phyloP scores from a whole-genome alignment of 2,888 invertebrate genomes.

The Clanis bilineata region DNA sequence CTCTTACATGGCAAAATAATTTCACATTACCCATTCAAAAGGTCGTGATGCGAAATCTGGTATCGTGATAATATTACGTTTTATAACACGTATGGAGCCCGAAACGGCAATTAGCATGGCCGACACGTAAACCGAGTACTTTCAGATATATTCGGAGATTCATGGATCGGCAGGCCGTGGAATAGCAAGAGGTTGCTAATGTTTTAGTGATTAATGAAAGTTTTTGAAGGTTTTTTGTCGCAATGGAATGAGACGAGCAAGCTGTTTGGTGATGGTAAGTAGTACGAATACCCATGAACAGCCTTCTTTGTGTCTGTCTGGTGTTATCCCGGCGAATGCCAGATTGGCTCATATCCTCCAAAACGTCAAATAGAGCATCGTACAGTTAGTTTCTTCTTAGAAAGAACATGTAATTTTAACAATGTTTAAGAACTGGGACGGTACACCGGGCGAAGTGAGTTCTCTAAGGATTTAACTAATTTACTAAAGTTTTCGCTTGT shows the following conservation, averaged over 20 bases:
- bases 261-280: too few species aligned
- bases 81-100: conserved; percentile 12
- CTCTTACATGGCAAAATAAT: conserved; percentile 4
- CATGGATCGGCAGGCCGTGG: conserved; percentile 9
- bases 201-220: conserved; percentile 14
- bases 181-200: conserved; percentile 13
- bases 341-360: too few species aligned
- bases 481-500: background rate
- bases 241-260: too few species aligned
- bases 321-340: too few species aligned
- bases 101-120: conserved; percentile 13
- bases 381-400: too few species aligned
- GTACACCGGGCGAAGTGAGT: background rate
- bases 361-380: too few species aligned
- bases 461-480: background rate
- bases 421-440: background rate
- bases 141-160: conserved; percentile 16
- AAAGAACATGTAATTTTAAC: background rate
- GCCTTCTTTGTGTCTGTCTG: too few species aligned
- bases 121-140: conserved; percentile 12
- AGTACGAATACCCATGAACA: too few species aligned
- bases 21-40: conserved; percentile 15
- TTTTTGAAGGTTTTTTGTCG: background rate
- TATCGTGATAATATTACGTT: conserved; percentile 15
- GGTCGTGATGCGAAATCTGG: conserved; percentile 15